phyloP scores from a whole-genome alignment of 1,140 invertebrate genomes.

The Cyphomyrmex costatus region DNA sequence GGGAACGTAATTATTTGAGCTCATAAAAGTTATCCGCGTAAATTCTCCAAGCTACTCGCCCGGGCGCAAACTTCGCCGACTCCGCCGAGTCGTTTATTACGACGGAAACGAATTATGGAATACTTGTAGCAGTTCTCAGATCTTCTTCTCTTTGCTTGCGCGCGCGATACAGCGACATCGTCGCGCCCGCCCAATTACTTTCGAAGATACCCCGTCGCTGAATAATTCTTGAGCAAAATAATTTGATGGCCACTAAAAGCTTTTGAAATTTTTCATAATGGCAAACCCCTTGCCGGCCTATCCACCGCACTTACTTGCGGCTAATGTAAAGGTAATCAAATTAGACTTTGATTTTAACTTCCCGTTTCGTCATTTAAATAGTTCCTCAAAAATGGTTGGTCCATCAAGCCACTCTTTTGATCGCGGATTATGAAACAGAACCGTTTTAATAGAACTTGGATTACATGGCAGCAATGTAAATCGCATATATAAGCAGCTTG shows the following conservation, averaged over 20 bases:
- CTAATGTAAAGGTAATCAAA: constrained; percentile 69
- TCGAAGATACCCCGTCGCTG: constrained; percentile 54
- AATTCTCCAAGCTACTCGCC: constrained; percentile 58
- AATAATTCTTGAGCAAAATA: constrained; percentile 65
- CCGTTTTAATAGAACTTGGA: not conserved
- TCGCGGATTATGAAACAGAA: not conserved
- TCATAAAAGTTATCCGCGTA: constrained; percentile 73
- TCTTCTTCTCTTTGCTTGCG: not conserved
- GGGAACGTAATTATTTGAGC: constrained; percentile 71
- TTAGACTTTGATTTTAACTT: constrained; percentile 66
- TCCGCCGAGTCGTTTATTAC: constrained; percentile 65
- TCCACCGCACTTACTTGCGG: constrained; percentile 63
- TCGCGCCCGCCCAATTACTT: constrained; percentile 39
- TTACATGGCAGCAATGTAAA: constrained; percentile 11
- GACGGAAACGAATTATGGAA: constrained; percentile 67
- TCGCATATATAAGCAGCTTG: constrained; percentile 42
- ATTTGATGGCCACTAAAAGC: constrained; percentile 73
- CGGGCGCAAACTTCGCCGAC: constrained; percentile 61
- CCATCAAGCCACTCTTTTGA: constrained; percentile 34
- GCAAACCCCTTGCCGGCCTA: constrained; percentile 10
- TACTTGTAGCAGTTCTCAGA: constrained; percentile 55
- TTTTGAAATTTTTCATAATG: constrained; percentile 59
- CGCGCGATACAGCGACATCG: constrained; percentile 20
- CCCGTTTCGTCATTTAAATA: constrained; percentile 10
- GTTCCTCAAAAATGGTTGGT: not conserved